A percentile compares a stretch with the other conserved stretches of the same genome.
Evolutionary conservation across 2,797 vertebrate genomes (phyloP).

Genomic region (Lagodon rhomboides): DNA sequence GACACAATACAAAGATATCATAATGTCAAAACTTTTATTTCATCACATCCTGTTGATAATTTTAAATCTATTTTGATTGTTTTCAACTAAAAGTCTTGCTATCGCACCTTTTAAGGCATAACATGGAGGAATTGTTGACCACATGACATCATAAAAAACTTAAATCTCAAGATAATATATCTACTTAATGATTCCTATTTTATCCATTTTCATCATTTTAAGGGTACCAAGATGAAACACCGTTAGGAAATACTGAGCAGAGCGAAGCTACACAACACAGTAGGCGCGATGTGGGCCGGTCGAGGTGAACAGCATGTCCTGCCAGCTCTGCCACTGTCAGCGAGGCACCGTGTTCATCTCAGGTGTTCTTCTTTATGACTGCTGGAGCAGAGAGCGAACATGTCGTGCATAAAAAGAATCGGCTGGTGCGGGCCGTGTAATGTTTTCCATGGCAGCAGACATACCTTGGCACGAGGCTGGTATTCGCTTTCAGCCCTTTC

Average conservation of each 20-base stretch:
- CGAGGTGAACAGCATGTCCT: constrained; percentile 42
- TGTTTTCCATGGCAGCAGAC: constrained; percentile 25
- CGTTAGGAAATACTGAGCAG: constrained; percentile 21
- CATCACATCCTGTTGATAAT: too few relatives aligned
- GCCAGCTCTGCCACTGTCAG: constrained; percentile 37
- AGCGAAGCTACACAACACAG: neutral
- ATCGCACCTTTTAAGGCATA: too few relatives aligned
- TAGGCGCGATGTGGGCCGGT: constrained; percentile 20
- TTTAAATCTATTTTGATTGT: too few relatives aligned
- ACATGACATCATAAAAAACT: neutral
- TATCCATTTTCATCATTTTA: neutral
- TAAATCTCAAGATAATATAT: neutral
- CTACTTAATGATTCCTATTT: neutral
- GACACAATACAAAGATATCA: too few relatives aligned
- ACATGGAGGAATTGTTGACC: neutral
- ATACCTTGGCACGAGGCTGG: constrained; percentile 4
- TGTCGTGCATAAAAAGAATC: constrained; percentile 31
- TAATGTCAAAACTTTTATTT: too few relatives aligned
- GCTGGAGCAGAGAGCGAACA: constrained; percentile 25
- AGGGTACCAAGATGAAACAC: neutral
- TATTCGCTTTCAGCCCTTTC: constrained; percentile 26
- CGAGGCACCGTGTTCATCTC: neutral
- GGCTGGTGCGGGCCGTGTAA: neutral
- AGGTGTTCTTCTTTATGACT: constrained; percentile 33
- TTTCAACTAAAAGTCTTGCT: too few relatives aligned